These are phyloP conservation scores for Eclectus roratus DNA, from an alignment of 2,113 vertebrate species.

Conservation along the genomic window DNA sequence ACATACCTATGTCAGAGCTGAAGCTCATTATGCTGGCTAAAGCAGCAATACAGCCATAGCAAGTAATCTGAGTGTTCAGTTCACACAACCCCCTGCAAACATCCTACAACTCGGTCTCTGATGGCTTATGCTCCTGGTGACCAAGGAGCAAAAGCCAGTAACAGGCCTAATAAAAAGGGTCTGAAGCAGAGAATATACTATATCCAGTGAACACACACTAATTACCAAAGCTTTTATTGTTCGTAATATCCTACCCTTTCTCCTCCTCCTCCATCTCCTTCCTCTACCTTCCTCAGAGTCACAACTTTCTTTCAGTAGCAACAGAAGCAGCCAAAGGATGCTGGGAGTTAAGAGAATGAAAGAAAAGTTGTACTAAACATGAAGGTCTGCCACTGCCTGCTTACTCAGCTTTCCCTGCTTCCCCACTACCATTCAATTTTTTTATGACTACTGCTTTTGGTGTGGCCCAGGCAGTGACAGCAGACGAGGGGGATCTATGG, in stretches of 20 bases:
- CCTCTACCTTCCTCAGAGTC: neutral
- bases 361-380: neutral
- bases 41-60: neutral
- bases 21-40: neutral
- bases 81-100: neutral
- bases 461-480: neutral
- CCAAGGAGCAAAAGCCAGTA: neutral
- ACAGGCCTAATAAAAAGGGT: neutral
- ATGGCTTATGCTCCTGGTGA: neutral
- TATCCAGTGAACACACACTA: neutral
- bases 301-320: neutral
- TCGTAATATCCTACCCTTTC: neutral
- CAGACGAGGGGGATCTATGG: neutral
- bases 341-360: neutral
- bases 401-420: neutral
- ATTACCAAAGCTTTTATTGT: neutral
- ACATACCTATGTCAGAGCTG: neutral
- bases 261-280: neutral
- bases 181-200: neutral
- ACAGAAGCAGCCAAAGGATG: neutral
- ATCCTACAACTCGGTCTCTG: neutral
- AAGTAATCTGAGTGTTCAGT: neutral
- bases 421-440: neutral
- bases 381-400: neutral
- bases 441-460: neutral